phyloP scores from a whole-genome alignment of 2,113 vertebrate species.

The Gymnogyps californianus region DNA sequence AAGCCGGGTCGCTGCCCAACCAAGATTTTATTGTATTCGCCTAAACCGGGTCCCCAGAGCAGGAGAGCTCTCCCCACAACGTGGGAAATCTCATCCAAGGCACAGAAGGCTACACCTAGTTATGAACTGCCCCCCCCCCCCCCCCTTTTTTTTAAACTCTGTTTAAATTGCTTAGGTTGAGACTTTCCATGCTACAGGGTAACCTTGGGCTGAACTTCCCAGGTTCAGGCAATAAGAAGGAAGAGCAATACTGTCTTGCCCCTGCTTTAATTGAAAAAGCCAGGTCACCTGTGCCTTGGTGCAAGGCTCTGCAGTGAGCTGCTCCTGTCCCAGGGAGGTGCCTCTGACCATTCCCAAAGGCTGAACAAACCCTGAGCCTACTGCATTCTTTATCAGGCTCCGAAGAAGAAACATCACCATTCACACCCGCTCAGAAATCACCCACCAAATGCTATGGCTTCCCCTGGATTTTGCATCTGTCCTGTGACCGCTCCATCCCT shows the following conservation, averaged over 20 bases:
- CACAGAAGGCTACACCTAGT: background rate
- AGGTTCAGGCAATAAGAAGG: background rate
- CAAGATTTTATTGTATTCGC: background rate
- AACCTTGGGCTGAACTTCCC: background rate
- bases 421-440: background rate
- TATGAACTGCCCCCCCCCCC: background rate
- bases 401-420: background rate
- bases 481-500: rapidly evolving
- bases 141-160: background rate
- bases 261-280: background rate
- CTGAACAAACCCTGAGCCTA: background rate
- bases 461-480: background rate
- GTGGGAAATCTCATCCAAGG: background rate
- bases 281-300: background rate
- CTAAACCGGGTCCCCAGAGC: background rate
- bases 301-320: background rate
- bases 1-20: background rate
- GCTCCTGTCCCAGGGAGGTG: background rate
- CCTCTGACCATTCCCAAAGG: background rate
- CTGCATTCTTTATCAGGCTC: background rate
- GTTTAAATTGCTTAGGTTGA: background rate
- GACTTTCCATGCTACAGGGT: background rate
- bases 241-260: background rate
- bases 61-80: background rate
- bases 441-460: background rate